Conservation (phyloP, 2,797 vertebrate genomes). For the Ibycter americanus region DNA sequence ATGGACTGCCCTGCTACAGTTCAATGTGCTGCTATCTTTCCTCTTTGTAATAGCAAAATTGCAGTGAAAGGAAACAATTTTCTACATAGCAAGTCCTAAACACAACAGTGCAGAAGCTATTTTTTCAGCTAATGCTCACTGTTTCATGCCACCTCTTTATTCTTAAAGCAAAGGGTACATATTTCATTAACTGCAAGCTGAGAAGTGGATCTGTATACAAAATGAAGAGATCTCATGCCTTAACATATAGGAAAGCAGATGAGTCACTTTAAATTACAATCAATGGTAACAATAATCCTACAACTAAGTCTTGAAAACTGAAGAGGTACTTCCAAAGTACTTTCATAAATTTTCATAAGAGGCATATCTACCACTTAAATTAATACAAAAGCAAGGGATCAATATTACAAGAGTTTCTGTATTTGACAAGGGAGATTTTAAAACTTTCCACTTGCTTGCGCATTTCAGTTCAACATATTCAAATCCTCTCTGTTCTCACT, state of each 20-base stretch:
- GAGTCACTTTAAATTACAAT: conserved; percentile 8
- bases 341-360: conserved; percentile 25
- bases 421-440: neutral
- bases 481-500: neutral
- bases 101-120: neutral
- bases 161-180: neutral
- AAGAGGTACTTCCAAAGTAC: neutral
- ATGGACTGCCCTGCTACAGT: neutral
- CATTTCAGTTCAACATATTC: neutral
- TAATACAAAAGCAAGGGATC: neutral
- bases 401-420: neutral
- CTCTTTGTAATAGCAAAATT: neutral
- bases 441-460: neutral
- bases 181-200: neutral
- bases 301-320: neutral
- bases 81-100: neutral
- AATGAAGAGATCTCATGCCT: conserved; percentile 6
- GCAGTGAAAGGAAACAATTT: conserved; percentile 33
- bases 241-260: neutral
- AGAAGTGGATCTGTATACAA: neutral
- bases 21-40: neutral
- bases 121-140: neutral
- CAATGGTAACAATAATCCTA: conserved; percentile 22
- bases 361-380: conserved; percentile 19
- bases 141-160: neutral